Percentiles rank a stretch among this genome's conserved stretches.
phyloP scores from a whole-genome alignment of 2,888 invertebrate species.

The Colostygia pectinataria region DNA sequence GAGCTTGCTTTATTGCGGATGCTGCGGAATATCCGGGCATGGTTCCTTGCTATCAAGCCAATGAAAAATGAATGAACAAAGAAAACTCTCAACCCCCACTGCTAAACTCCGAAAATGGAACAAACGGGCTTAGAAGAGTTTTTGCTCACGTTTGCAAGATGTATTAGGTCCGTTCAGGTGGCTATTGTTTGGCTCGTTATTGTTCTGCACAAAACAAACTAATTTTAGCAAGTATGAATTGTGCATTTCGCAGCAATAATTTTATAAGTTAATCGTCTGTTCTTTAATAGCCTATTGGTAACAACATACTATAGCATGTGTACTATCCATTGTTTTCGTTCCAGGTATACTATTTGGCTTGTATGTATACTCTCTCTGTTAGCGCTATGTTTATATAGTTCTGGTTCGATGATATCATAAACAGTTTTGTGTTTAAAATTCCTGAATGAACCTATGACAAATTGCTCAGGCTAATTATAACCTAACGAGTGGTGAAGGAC shows the following conservation, averaged over 20 bases:
- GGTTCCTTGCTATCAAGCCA: constrained; percentile 18
- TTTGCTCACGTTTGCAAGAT: constrained; percentile 33
- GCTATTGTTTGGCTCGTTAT: constrained; percentile 50
- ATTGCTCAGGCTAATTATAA: constrained; percentile 57
- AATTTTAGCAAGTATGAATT: constrained; percentile 40
- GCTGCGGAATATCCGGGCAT: constrained; percentile 20
- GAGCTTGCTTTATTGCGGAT: constrained; percentile 25
- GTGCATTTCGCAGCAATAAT: constrained; percentile 36
- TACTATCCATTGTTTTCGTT: constrained; percentile 28
- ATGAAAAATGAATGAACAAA: constrained; percentile 22
- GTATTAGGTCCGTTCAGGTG: constrained; percentile 32
- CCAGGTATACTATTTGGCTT: constrained; percentile 29
- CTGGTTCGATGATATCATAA: constrained; percentile 16
- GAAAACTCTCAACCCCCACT: constrained; percentile 20
- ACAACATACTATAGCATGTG: constrained; percentile 6
- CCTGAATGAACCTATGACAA: constrained; percentile 39
- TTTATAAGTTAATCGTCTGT: constrained; percentile 35
- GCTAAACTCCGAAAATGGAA: constrained; percentile 24
- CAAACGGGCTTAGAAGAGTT: constrained; percentile 24
- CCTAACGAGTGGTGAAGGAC: constrained; percentile 58
- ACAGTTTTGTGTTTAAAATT: constrained; percentile 19
- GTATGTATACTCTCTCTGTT: constrained; percentile 1
- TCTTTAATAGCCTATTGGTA: constrained; percentile 24
- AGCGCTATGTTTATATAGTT: constrained; percentile 13
- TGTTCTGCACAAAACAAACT: constrained; percentile 43